phyloP scores from a whole-genome alignment of 92 coral and sea anemone genomes.

The Porites rus region DNA sequence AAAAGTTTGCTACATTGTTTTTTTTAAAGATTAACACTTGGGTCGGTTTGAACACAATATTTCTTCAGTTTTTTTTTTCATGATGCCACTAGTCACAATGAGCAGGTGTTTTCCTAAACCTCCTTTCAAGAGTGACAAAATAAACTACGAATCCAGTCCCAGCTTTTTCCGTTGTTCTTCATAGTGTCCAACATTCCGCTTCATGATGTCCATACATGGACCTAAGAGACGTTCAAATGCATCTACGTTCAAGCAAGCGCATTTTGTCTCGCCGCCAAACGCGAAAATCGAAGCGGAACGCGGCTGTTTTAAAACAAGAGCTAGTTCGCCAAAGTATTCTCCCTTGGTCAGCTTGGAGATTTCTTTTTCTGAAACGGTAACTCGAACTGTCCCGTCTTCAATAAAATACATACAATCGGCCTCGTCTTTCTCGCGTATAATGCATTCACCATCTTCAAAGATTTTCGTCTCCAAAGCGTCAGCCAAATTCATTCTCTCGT shows the following conservation, averaged over 20 bases:
- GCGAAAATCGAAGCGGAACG: conserved; percentile 95
- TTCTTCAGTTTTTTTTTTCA: neutral
- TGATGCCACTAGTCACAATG: neutral
- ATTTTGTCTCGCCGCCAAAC: conserved; percentile 78
- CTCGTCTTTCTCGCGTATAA: conserved; percentile 87
- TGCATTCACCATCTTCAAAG: conserved; percentile 87
- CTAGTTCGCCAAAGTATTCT: conserved; percentile 94
- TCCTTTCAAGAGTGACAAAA: neutral
- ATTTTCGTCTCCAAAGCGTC: conserved; percentile 90
- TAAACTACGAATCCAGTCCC: conserved; percentile 69
- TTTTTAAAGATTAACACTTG: too few relatives aligned
- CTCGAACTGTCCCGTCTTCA: conserved; percentile 85
- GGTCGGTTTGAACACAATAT: neutral
- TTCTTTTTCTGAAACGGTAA: conserved; percentile 84
- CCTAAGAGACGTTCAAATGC: conserved; percentile 98
- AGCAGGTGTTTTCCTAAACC: conserved; percentile 42
- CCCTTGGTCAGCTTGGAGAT: conserved; percentile 83
- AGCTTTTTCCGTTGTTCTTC: conserved; percentile 90
- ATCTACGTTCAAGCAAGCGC: conserved; percentile 84
- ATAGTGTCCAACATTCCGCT: conserved; percentile 89
- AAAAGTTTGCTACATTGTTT: neutral
- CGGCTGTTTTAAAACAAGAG: conserved; percentile 93
- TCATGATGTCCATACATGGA: conserved; percentile 97
- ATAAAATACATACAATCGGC: conserved; percentile 99
- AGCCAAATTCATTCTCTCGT: conserved; percentile 93